Evolutionary conservation across 2,888 invertebrate species (phyloP), one percentile per base, ranked within the genome.

Genomic region (Leptinotarsa peninsularis): DNA sequence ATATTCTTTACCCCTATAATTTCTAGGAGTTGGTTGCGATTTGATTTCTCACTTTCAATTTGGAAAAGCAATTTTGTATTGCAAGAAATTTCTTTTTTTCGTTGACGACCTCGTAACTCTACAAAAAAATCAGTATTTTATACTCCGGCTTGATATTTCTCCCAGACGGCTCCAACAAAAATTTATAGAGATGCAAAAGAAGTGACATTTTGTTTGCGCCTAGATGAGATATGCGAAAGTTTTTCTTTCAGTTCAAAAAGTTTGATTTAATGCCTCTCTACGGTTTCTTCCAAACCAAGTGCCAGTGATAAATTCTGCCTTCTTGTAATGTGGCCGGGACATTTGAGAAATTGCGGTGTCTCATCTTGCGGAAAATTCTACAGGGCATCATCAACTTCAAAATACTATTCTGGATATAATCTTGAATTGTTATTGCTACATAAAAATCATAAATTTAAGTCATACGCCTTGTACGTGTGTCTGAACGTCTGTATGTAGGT

Each of bases 161-260:
- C 33, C 33, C 33, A 33, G 33, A n/a, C 63, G n/a, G 17, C n/a
- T 0, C 33, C 43, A 17, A 18, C 18, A 63, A 63, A 27, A 63
- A 63, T n/a, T 63, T 43, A n/a, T 63, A 1, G 43, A 17, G 63
- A 63, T 63, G 63, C 43, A 63, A 63, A 63, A 63, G 52, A 63
- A 63, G 21, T 58, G 58, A 27, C 63, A 33, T 63, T 63, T n/a
- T 33, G 33, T 63, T 63, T 63, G 63, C 63, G 63, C n/a, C 63
- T 63, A 43, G 43, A 43, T 63, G 27, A 63, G 63, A 63, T 63
- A 63, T n/a, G 43, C n/a, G 63, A 58, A 15, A 58, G 27, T 63
- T 63, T 63, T 63, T 63, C 63, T n/a, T 15, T 63, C 10, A 10
- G n/a, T 63, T 63, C 63, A 33, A n/a, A n/a, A 58, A 63, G 43